These are phyloP conservation scores for Halocynthia roretzi DNA, from an alignment of 23 tunicate genomes.

Conservation along the genomic window DNA sequence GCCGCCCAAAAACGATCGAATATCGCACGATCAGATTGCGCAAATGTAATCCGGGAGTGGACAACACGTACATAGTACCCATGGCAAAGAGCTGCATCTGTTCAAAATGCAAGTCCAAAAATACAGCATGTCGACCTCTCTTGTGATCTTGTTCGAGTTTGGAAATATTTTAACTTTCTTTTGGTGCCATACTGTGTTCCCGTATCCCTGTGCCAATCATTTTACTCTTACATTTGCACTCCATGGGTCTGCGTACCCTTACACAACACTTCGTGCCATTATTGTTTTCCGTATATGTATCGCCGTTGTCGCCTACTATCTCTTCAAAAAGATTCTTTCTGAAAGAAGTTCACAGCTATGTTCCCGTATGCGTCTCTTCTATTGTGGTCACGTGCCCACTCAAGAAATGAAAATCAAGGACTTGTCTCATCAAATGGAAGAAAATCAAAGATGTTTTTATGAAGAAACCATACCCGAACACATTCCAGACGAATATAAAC, in stretches of 20 bases:
- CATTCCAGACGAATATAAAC: too few species aligned
- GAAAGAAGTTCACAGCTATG: too few species aligned
- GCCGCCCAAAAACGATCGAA: slow-evolving; percentile 20
- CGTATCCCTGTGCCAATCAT: slow-evolving; percentile 15
- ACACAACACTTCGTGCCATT: too few species aligned
- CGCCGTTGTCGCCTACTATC: too few species aligned
- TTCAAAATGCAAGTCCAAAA: slow-evolving; percentile 15
- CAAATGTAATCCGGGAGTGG: slow-evolving; percentile 23
- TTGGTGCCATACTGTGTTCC: slow-evolving; percentile 26
- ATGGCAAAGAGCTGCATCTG: slow-evolving; percentile 16
- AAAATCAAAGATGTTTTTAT: too few species aligned
- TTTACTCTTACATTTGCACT: slow-evolving; percentile 13
- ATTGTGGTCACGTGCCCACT: too few species aligned
- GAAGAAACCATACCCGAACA: too few species aligned
- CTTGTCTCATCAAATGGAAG: too few species aligned
- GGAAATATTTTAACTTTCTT: background rate
- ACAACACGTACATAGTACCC: slow-evolving; percentile 3
- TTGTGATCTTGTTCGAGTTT: background rate
- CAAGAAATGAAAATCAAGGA: too few species aligned
- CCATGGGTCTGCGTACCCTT: background rate
- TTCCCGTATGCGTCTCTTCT: too few species aligned
- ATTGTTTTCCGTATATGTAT: too few species aligned
- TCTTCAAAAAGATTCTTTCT: too few species aligned
- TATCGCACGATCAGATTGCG: slow-evolving; percentile 20
- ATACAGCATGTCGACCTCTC: slow-evolving; percentile 24